Conservation (phyloP, 2,888 invertebrate genomes). For the Tupiocoris notatus region DNA sequence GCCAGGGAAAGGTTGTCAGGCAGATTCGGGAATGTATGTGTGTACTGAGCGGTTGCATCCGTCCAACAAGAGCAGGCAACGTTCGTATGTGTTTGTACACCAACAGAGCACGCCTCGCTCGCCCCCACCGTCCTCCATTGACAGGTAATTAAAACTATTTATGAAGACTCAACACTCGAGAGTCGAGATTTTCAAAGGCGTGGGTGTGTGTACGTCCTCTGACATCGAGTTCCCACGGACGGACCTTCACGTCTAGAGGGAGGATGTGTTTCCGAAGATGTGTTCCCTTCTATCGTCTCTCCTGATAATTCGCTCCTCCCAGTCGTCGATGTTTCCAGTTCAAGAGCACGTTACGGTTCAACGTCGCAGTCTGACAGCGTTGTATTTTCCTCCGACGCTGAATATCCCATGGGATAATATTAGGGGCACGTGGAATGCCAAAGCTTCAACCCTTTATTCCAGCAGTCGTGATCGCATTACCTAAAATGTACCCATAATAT, state of each 20-base stretch:
- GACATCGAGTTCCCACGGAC: slow-evolving; percentile 23
- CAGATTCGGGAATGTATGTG: no score
- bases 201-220: slow-evolving; percentile 33
- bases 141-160: slow-evolving; percentile 38
- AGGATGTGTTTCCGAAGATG: not conserved
- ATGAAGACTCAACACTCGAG: slow-evolving; percentile 34
- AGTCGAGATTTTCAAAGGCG: slow-evolving; percentile 3
- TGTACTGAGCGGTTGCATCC: no score
- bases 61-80: not conserved
- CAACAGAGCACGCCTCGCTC: not conserved
- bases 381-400: not conserved
- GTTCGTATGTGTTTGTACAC: no score
- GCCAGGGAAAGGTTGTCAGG: not conserved
- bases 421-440: slow-evolving; percentile 31
- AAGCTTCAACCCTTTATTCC: not conserved
- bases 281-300: not conserved
- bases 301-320: not conserved
- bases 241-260: not conserved
- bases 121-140: slow-evolving; percentile 14
- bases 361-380: not conserved
- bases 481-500: no score
- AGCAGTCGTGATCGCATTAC: not conserved
- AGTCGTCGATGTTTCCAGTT: not conserved
- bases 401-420: slow-evolving; percentile 2
- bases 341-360: not conserved